These are phyloP conservation scores for Ibycter americanus DNA, from an alignment of 2,797 vertebrate species.

Conservation along the genomic window DNA sequence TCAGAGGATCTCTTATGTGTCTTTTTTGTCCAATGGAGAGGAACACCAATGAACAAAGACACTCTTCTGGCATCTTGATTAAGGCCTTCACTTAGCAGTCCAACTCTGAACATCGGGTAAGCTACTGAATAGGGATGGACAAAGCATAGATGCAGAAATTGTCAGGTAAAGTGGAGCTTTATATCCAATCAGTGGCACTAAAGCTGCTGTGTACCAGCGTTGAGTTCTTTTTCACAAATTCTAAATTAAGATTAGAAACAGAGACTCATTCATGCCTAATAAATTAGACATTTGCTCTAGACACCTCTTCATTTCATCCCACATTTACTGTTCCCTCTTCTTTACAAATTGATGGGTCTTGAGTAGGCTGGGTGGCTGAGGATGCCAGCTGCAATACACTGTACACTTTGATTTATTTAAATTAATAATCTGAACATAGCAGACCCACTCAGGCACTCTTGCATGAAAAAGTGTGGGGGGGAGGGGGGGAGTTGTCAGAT, in stretches of 20 bases:
- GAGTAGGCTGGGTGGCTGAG: neutral
- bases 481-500: neutral
- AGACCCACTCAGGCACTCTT: neutral
- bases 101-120: neutral
- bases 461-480: neutral
- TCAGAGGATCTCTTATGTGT: neutral
- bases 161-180: neutral
- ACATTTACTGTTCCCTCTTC: neutral
- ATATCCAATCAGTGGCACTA: neutral
- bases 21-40: neutral
- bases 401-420: slow-evolving; percentile 8
- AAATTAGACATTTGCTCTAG: neutral
- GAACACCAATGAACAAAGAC: neutral
- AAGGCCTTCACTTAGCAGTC: neutral
- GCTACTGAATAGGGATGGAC: neutral
- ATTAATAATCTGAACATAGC: slow-evolving; percentile 27
- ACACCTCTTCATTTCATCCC: neutral
- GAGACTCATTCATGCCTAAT: neutral
- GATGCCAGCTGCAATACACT: slow-evolving; percentile 1
- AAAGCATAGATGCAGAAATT: neutral
- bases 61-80: neutral
- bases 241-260: neutral
- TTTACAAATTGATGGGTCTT: neutral
- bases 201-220: neutral
- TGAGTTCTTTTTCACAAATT: neutral